A percentile compares a stretch with the other conserved stretches of the same genome.
Conservation (phyloP, 1,140 invertebrate species). For the Planococcus citri region DNA sequence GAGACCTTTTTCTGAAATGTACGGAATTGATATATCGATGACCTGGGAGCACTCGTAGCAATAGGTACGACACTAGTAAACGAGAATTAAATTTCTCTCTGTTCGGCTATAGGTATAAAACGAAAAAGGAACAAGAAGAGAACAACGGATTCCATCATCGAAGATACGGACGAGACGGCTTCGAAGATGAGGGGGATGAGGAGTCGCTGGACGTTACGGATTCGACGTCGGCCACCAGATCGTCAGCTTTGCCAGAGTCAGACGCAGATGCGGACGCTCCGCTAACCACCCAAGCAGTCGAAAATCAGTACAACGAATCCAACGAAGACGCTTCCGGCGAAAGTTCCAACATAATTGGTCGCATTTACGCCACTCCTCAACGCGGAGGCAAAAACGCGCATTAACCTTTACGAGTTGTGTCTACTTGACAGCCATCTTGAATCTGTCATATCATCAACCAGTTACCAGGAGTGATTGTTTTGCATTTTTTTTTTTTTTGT, state of each 20-base stretch:
- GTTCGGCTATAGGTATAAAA: constrained; percentile 11
- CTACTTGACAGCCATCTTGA: too few relatives aligned
- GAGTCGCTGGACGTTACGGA: not conserved
- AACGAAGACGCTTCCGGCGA: not conserved
- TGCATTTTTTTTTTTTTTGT: too few relatives aligned
- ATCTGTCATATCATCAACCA: too few relatives aligned
- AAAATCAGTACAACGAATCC: constrained; percentile 4
- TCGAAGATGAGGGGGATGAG: not conserved
- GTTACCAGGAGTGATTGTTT: too few relatives aligned
- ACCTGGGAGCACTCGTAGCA: too few relatives aligned
- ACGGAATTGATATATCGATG: too few relatives aligned
- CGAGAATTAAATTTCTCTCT: not conserved
- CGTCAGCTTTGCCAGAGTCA: not conserved
- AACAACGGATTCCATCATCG: constrained; percentile 7
- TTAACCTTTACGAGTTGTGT: too few relatives aligned
- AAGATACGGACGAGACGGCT: constrained; percentile 15
- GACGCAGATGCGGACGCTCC: too few relatives aligned
- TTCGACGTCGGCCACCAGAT: not conserved
- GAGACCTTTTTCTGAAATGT: too few relatives aligned
- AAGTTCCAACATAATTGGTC: constrained; percentile 7
- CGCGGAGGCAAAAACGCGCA: constrained; percentile 11
- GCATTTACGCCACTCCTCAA: not conserved
- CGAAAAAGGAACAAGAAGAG: not conserved
- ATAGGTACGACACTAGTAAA: too few relatives aligned
- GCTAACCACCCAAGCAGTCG: too few relatives aligned